Conservation (phyloP, 2,797 vertebrate species). For the Otolemur crassicaudatus region DNA sequence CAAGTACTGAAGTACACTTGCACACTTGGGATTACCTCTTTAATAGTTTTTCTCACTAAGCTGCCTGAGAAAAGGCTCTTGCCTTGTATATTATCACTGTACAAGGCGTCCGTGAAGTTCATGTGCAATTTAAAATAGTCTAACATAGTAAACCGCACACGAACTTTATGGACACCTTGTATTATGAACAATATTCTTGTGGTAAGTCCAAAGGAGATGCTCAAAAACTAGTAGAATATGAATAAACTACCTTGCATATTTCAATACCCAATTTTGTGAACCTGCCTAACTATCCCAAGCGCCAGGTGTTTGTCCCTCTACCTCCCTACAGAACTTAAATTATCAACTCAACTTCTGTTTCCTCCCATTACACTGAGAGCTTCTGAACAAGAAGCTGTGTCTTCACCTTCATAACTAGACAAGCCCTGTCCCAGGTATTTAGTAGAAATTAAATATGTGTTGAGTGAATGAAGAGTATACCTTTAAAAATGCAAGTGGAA, state of each 20-base stretch:
- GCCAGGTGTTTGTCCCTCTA: not conserved
- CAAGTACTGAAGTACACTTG: too few species aligned
- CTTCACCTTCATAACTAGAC: not conserved
- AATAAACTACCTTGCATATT: not conserved
- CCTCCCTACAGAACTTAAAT: not conserved
- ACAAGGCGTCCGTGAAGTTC: too few species aligned
- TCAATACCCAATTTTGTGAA: not conserved
- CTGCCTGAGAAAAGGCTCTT: not conserved
- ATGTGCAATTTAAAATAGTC: too few species aligned
- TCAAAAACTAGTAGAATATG: not conserved
- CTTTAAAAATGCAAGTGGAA: not conserved
- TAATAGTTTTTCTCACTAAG: not conserved
- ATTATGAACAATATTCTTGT: not conserved
- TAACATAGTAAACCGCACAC: too few species aligned
- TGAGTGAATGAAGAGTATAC: not conserved
- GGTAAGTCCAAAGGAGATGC: not conserved
- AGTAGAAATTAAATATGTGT: constrained; percentile 1
- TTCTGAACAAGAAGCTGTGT: not conserved
- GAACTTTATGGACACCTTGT: not conserved
- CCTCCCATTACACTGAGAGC: not conserved
- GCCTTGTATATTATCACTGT: not conserved
- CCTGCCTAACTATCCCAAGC: not conserved
- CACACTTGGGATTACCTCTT: not conserved
- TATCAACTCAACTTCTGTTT: not conserved
- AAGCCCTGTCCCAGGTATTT: not conserved